Base-by-base conservation (phyloP, 2,888 invertebrate genomes). In the Scaptomyza polygonia region DNA sequence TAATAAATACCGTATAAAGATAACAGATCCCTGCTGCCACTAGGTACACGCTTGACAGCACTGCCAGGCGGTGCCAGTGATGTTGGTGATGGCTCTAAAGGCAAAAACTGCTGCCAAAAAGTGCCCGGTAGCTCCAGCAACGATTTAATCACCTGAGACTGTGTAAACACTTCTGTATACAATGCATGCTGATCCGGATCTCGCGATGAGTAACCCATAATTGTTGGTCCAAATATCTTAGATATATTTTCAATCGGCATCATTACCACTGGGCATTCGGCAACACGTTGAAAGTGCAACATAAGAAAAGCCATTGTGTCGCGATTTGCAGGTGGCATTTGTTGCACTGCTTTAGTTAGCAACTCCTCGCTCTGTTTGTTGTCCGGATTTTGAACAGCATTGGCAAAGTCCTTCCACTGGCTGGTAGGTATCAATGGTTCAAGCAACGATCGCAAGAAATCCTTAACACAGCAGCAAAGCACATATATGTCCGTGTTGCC, bases 221-320 rank as follows among this genome's bases (percentile, higher is more conserved):
- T 93, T 8, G 98, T 98, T 2, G 99, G 99, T 0, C 97, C 99
- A 92, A 99, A 98, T 30, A 99, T 95, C 89, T 96, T 96, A 0
- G 98, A 95, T 80, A 99, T 93, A 92, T 98, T 99, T 73, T 94
- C 94, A 21, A 95, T 93, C 0, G 97, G 96, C 99, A 99, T 99
- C 93, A 97, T 97, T 77, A 97, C 97, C 52, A 96, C 96, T 0
- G 94, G 93, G 73, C 95, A 94, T 76, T 96, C 95, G 0, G 97
- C 95, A 64, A 98, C 95, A 85, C 98, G 97, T 91, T 97, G 97
- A 78, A 99, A 93, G 92, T 99, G 99, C 64, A 98, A 92, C 79
- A 98, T 94, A 11, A 99, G 92, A 92, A 96, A 99, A 0, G 99
- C 98, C 55, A 99, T 93, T 0, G 99, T 98, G 90, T 99, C 99